Conservation (phyloP, 2,797 vertebrate genomes). For the Rhincodon typus region DNA sequence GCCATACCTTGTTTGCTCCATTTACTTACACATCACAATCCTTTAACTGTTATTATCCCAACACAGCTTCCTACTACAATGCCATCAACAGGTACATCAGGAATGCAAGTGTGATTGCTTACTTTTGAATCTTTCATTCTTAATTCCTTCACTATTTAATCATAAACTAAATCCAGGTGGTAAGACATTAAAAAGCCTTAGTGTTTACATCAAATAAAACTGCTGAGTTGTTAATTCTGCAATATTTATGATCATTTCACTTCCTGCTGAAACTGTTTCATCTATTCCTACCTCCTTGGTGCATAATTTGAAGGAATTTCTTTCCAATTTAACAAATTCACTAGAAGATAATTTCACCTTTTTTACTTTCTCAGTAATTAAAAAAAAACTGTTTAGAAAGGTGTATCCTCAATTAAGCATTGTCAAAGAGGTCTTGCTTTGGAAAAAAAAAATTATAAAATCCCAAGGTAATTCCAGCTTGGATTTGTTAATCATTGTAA, state of each 20-base stretch:
- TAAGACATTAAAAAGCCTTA: not conserved
- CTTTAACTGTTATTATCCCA: not conserved
- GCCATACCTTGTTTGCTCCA: not conserved
- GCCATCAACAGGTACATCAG: not conserved
- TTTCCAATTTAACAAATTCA: constrained; percentile 25
- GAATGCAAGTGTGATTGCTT: not conserved
- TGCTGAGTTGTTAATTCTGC: not conserved
- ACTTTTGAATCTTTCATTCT: not conserved
- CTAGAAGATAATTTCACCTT: not conserved
- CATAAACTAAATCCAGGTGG: not conserved
- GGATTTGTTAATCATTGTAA: not conserved
- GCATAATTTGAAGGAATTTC: constrained; percentile 4
- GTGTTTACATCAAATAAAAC: not conserved
- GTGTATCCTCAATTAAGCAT: constrained; percentile 7
- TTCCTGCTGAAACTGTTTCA: constrained; percentile 17
- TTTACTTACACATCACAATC: not conserved
- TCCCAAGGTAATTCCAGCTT: constrained; percentile 13
- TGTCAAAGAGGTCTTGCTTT: not conserved
- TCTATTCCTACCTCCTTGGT: not conserved
- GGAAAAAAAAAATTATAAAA: not conserved
- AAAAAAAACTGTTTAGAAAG: not conserved
- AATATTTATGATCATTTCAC: not conserved
- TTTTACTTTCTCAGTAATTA: constrained; percentile 5
- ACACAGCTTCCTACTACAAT: not conserved
- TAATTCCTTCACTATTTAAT: not conserved